Base-by-base conservation (phyloP, 2,888 invertebrate species). In the Lumbricus terrestris region DNA sequence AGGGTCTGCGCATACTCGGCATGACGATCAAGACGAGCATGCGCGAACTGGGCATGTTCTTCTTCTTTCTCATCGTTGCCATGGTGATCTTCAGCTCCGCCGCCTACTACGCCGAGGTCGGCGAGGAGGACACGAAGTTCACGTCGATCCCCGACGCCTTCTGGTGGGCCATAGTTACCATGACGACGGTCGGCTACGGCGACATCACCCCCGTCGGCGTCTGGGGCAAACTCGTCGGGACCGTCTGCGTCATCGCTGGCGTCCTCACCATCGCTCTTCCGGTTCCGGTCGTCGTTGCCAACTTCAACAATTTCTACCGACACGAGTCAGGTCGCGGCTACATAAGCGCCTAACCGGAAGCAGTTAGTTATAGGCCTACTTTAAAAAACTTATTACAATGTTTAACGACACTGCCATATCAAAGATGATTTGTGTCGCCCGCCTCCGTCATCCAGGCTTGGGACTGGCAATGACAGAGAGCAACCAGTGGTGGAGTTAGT, bases 151-250 rank as follows among this genome's bases (percentile, higher is more conserved):
- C 95, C 1, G 94, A 94, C 83, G 94, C 94, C 5, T 95, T 95
- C 92, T 95, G 94, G 94, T 95, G 94, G 94, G 93, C 94, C 13
- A 94, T 95, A 38, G 94, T 95, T 37, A 94, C 94, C 90, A 93
- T 93, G 92, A 93, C 93, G 83, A 93, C 93, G 23, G 93, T 93
- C 29, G 93, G 93, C 38, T 93, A 93, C 89, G 93, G 93, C 85
- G 93, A 93, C 91, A 93, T 93, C 85, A 93, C 93, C 38, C 93
- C 93, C 20, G 92, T 93, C 34, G 93, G 93, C 29, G 92, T 92
- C 37, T 92, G 92, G 92, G 93, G 93, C 42, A 93, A 93, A 85
- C 83, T 93, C 90, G 93, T 93, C 42, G 93, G 93, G 20, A 92
- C 93, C 23, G 90, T 93, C 82, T 93, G 93, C 91, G 93, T 93